These are phyloP conservation scores for Pseudobourletiella spinata DNA, from an alignment of 1,140 invertebrate genomes.

Conservation along the genomic window DNA sequence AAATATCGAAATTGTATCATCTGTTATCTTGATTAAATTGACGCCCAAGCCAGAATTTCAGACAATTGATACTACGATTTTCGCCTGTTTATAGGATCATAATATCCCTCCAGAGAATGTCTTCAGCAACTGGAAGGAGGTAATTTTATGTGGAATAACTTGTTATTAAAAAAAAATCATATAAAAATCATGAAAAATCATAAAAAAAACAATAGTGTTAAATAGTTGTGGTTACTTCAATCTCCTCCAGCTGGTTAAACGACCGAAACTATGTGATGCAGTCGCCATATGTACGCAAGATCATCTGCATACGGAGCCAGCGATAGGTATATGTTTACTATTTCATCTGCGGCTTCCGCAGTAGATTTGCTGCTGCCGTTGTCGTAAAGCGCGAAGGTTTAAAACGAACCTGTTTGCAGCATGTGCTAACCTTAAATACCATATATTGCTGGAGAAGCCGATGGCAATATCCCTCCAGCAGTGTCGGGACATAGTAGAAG, in stretches of 20 bases:
- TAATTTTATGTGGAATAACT: too few species aligned
- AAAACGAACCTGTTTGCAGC: conserved; percentile 31
- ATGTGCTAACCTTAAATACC: conserved; percentile 45
- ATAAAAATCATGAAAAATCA: too few species aligned
- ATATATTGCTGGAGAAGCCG: conserved; percentile 47
- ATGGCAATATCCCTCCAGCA: conserved; percentile 45
- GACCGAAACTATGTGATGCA: conserved; percentile 42
- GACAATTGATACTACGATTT: too few species aligned
- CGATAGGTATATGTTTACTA: conserved; percentile 34
- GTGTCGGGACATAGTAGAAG: conserved; percentile 42
- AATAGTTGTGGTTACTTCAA: too few species aligned
- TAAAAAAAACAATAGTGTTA: too few species aligned
- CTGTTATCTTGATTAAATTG: too few species aligned
- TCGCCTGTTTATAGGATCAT: too few species aligned
- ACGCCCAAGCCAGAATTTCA: too few species aligned
- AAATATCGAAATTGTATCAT: too few species aligned
- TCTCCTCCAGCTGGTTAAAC: conserved; percentile 36
- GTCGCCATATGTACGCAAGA: conserved; percentile 44
- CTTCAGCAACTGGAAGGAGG: conserved; percentile 16
- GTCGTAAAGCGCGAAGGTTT: not conserved
- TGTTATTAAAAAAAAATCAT: conserved; percentile 32
- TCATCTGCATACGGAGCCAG: conserved; percentile 42
- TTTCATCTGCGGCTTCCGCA: too few species aligned
- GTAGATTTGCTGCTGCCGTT: not conserved
- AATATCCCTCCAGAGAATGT: conserved; percentile 8